phyloP scores from a whole-genome alignment of 2,113 vertebrate genomes.

The Ophthalmotilapia sp. region DNA sequence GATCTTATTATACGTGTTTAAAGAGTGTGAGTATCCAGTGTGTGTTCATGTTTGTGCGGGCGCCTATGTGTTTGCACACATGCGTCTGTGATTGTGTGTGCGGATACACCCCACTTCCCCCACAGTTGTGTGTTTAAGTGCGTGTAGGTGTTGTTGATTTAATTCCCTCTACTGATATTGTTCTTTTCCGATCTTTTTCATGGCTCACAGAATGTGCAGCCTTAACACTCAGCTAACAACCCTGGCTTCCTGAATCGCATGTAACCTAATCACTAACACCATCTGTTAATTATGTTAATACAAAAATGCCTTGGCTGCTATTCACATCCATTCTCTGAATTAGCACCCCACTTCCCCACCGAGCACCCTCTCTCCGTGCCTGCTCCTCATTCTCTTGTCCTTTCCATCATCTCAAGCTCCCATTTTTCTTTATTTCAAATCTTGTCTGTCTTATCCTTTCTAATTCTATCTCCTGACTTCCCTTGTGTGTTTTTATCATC shows the following conservation, averaged over 20 bases:
- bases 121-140: constrained; percentile 35
- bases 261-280: constrained; percentile 73
- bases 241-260: constrained; percentile 65
- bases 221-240: constrained; percentile 65
- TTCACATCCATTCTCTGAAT: constrained; percentile 62
- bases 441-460: constrained; percentile 47
- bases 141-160: constrained; percentile 61
- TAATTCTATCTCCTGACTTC: constrained; percentile 50
- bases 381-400: constrained; percentile 37
- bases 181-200: constrained; percentile 52
- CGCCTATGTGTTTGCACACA: background rate
- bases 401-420: constrained; percentile 23
- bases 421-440: constrained; percentile 39
- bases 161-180: constrained; percentile 56
- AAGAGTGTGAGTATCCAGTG: background rate
- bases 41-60: background rate
- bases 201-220: constrained; percentile 56
- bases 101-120: background rate
- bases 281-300: constrained; percentile 78
- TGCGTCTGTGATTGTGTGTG: constrained; percentile 7
- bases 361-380: constrained; percentile 22
- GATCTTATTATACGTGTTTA: constrained; percentile 32
- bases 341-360: constrained; percentile 31
- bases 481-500: constrained; percentile 1
- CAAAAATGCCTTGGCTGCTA: constrained; percentile 65